Evolutionary conservation across 2,113 vertebrate genomes (phyloP).

Genomic region (Xenopus borealis): DNA sequence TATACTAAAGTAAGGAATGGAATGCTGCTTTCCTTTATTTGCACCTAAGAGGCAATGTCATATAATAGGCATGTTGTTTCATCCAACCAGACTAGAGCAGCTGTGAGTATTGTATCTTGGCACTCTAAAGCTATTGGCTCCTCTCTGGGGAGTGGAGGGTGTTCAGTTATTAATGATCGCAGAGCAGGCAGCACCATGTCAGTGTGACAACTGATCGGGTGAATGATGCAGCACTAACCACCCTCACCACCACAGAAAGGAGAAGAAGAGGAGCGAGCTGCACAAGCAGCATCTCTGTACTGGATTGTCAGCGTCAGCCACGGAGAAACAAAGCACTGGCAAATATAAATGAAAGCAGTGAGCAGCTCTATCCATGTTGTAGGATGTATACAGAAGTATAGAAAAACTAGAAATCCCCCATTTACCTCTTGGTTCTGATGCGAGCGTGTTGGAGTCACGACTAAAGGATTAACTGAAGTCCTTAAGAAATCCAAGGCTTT

Average conservation of each 20-base stretch:
- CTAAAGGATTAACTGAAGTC: conserved; percentile 52
- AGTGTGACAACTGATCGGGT: conserved; percentile 74
- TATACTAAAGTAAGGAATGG: conserved; percentile 21
- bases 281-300: conserved; percentile 55
- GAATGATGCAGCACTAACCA: conserved; percentile 74
- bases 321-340: conserved; percentile 56
- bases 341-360: conserved; percentile 55
- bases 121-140: conserved; percentile 71
- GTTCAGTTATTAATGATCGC: conserved; percentile 79
- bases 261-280: conserved; percentile 61
- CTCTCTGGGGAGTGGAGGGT: conserved; percentile 70
- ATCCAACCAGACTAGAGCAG: conserved; percentile 75
- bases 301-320: conserved; percentile 64
- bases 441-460: conserved; percentile 56
- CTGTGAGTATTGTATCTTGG: conserved; percentile 59
- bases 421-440: conserved; percentile 51
- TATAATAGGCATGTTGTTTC: conserved; percentile 60
- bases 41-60: conserved; percentile 63
- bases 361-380: conserved; percentile 46
- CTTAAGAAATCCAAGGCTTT: conserved; percentile 52
- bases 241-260: conserved; percentile 63
- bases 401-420: conserved; percentile 25
- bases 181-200: conserved; percentile 80
- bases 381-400: conserved; percentile 49
- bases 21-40: conserved; percentile 65